A percentile compares a stretch with the other conserved stretches of the same genome.
Conservation (phyloP, 2,113 vertebrate species). For the Antidorcas marsupialis region DNA sequence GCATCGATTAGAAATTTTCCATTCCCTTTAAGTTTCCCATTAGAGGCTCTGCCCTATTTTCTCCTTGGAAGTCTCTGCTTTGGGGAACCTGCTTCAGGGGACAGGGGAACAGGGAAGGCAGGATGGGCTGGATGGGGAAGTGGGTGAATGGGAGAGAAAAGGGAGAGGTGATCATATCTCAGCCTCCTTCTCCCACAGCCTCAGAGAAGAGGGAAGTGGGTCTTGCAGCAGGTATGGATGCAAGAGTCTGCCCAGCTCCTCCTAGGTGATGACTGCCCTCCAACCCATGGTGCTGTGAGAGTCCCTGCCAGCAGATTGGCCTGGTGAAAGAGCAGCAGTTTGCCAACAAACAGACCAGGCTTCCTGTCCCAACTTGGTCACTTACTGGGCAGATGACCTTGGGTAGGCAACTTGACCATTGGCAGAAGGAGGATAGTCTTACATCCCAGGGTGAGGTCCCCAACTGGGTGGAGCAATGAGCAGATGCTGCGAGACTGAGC, state of each 20-base stretch:
- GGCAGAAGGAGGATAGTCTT: neutral
- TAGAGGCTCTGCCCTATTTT: neutral
- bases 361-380: neutral
- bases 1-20: neutral
- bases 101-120: neutral
- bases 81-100: neutral
- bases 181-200: neutral
- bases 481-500: neutral
- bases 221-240: neutral
- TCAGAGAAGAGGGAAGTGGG: neutral
- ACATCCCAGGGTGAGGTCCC: neutral
- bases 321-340: neutral
- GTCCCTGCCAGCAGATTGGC: neutral
- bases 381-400: neutral
- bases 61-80: neutral
- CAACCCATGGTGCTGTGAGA: neutral
- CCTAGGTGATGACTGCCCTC: neutral
- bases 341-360: neutral
- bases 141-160: neutral
- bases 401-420: neutral
- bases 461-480: rapidly evolving
- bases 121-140: neutral
- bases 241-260: neutral
- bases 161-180: neutral
- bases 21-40: neutral